These are phyloP conservation scores for Colinus virginianus DNA, from an alignment of 2,113 vertebrate genomes.

Conservation along the genomic window DNA sequence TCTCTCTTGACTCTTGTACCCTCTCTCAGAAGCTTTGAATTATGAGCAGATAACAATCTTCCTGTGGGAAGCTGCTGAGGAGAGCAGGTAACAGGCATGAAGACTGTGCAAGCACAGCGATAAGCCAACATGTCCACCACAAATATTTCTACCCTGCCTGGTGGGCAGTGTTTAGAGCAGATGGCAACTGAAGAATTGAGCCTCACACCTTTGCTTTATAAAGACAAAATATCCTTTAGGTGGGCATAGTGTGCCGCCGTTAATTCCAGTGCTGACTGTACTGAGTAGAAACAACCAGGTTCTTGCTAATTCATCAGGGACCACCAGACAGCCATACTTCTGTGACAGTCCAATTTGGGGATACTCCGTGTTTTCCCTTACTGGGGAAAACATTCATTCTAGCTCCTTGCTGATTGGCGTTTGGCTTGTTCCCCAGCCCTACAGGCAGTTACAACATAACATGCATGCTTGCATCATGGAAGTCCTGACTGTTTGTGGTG, in stretches of 20 bases:
- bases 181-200: neutral
- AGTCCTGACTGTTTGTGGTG: neutral
- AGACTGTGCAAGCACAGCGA: neutral
- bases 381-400: neutral
- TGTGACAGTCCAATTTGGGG: neutral
- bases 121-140: neutral
- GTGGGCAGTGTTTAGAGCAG: neutral
- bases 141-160: neutral
- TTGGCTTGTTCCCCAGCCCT: neutral
- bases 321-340: neutral
- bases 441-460: neutral
- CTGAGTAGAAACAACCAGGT: neutral
- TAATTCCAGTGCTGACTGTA: neutral
- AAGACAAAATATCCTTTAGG: neutral
- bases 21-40: neutral
- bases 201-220: neutral
- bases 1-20: neutral
- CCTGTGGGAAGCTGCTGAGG: neutral
- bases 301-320: neutral
- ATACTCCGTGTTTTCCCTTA: neutral
- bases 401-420: neutral
- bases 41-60: neutral
- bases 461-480: neutral
- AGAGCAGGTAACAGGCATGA: neutral
- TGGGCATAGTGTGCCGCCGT: fast-evolving